Base-by-base conservation (phyloP, 2,888 invertebrate species). In the Chrysomela aeneicollis region DNA sequence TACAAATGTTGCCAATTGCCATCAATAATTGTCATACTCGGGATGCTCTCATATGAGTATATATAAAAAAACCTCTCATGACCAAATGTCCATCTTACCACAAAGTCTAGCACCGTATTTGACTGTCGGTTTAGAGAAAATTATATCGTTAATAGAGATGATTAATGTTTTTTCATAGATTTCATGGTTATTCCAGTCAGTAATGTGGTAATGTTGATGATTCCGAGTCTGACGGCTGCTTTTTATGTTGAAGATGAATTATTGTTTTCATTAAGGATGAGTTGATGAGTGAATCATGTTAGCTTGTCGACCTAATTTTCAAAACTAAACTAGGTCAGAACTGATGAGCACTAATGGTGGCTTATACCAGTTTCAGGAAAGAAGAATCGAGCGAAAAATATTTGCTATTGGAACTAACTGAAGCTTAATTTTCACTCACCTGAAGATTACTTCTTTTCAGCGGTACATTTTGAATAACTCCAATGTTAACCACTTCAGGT, bases 21-120 rank as follows among this genome's bases (percentile, higher is more conserved):
- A 26, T 5, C 26, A 26, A 26, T 26, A 26, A 26, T 26, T 5
- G 3, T 26, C 26, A 26, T 26, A 3, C 26, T 26, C 6, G 26
- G 6, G 6, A 26, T 6, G 6, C 26, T 26, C 26, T n/a, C n/a
- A n/a, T n/a, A n/a, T n/a, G n/a, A n/a, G n/a, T n/a, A n/a, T n/a
- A n/a, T n/a, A n/a, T n/a, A n/a, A n/a, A n/a, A n/a, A n/a, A n/a
- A n/a, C n/a, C n/a, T n/a, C n/a, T n/a, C 26, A 26, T 26, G 26
- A 26, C 26, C 26, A 26, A 26, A 5, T 6, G 26, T 26, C 26
- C 9, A 55, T 42, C 15, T 1, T 42, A 57, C 26, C 57, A 18
- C 46, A 21, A 42, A 46, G 57, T 57, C 57, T 57, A 57, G 57
- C 46, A 46, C 47, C 46, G 30, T 57, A 1, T 46, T 46, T 57